Base-by-base conservation (phyloP, 2,888 invertebrate species). In the Ganaspis brasiliensis region DNA sequence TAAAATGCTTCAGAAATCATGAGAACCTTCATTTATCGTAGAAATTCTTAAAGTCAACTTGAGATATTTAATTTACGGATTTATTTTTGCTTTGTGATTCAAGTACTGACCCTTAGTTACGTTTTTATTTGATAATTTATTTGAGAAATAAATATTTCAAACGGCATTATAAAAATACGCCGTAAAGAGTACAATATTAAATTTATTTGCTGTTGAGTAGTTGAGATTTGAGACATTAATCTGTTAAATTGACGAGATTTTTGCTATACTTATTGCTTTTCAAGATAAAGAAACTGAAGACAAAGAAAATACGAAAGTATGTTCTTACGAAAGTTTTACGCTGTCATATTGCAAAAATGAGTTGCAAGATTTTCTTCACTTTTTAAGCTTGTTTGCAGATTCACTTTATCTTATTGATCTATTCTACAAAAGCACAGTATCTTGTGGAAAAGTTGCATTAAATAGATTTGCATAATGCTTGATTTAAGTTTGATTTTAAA, bases 381-480 rank as follows among this genome's bases (percentile, higher is more conserved):
- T 63, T 63, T 63, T 14, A 40, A 6, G 21, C 37, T 12, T 59
- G 14, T 31, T 31, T n/a, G 14, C n/a, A n/a, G 19, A 19, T 35
- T 19, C 24, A 10, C 31, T 63, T 63, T 35, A 61, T 61, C 35
- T 61, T 31, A 16, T 61, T 63, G 63, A 40, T 63, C 63, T 21
- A 63, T 63, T 63, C 14, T 37, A 2, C 5, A 6, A 63, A 37
- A 40, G 9, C 21, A 19, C 40, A 14, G 21, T 37, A 40, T 37
- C 40, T 35, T 12, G 9, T 59, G 24, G 35, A 14, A 21, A 63
- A 21, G 21, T 40, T 40, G 12, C 16, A 10, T 21, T 21, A 37
- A 63, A 14, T 37, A 21, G 19, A 63, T 21, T 40, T 63, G 21
- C 63, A 21, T 63, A 63, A 63, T 63, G 14, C 61, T 14, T 12